phyloP scores from a whole-genome alignment of 2,888 invertebrate species.

The Netelia melanura region DNA sequence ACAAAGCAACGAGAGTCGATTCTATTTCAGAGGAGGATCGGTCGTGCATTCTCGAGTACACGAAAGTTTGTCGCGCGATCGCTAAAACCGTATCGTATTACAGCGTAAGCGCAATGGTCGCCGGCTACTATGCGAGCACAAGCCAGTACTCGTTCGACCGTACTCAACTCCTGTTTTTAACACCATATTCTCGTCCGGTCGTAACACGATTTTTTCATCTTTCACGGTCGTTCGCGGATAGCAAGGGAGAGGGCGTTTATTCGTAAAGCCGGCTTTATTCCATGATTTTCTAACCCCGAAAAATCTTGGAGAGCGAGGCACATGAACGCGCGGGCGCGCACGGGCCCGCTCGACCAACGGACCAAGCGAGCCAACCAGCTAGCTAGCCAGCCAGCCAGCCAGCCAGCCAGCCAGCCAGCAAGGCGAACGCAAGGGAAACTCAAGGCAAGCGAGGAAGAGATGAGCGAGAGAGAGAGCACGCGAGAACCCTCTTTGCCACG shows the following conservation, averaged over 20 bases:
- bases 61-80: conserved; percentile 23
- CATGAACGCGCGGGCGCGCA: conserved; percentile 57
- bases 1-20: background rate
- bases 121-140: conserved; percentile 58
- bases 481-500: conserved; percentile 62
- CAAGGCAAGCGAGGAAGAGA: conserved; percentile 24
- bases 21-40: background rate
- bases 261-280: conserved; percentile 62
- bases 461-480: conserved; percentile 17
- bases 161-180: background rate
- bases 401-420: conserved; percentile 6
- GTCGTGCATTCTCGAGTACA: background rate
- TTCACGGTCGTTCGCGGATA: background rate
- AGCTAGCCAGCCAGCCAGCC: conserved; percentile 33
- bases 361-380: conserved; percentile 38
- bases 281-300: conserved; percentile 72
- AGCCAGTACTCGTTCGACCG: conserved; percentile 25
- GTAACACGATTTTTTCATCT: background rate
- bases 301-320: conserved; percentile 58
- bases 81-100: conserved; percentile 42
- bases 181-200: background rate
- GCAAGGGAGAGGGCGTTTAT: conserved; percentile 1
- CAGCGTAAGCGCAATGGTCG: conserved; percentile 58
- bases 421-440: conserved; percentile 41
- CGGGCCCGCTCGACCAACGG: conserved; percentile 51